Percentiles rank a stretch among this genome's conserved stretches.
phyloP scores from a whole-genome alignment of 2,113 vertebrate genomes.

The Vulpes ferrilata region DNA sequence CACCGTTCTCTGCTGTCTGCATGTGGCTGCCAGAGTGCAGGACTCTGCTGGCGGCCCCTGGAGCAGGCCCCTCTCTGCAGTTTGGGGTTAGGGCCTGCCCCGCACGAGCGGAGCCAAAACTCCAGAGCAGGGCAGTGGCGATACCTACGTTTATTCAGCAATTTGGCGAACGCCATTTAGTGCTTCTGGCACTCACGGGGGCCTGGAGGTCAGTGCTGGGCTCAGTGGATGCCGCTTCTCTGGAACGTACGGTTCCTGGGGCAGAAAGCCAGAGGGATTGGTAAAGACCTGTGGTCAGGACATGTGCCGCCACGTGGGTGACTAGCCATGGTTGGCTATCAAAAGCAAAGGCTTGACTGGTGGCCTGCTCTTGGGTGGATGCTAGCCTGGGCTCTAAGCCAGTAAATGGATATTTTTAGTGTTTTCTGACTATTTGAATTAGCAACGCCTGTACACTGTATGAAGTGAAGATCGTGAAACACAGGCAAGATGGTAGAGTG shows the following conservation, averaged over 20 bases:
- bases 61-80: background rate
- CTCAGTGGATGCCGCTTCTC: no score
- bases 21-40: fast-evolving
- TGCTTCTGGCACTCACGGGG: background rate
- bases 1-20: fast-evolving
- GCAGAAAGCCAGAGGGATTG: background rate
- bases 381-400: background rate
- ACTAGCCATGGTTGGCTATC: background rate
- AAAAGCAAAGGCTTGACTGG: background rate
- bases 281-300: background rate
- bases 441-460: background rate
- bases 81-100: background rate
- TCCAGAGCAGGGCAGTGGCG: background rate
- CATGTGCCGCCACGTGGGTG: fast-evolving
- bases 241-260: background rate
- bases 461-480: background rate
- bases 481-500: no score
- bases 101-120: no score
- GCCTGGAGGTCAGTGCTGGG: background rate
- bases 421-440: background rate
- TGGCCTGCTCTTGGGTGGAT: background rate
- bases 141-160: fast-evolving
- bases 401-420: background rate
- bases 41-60: background rate
- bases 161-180: background rate